Base-by-base conservation (phyloP, 2,797 vertebrate species). In the Acanthurus lineatus region DNA sequence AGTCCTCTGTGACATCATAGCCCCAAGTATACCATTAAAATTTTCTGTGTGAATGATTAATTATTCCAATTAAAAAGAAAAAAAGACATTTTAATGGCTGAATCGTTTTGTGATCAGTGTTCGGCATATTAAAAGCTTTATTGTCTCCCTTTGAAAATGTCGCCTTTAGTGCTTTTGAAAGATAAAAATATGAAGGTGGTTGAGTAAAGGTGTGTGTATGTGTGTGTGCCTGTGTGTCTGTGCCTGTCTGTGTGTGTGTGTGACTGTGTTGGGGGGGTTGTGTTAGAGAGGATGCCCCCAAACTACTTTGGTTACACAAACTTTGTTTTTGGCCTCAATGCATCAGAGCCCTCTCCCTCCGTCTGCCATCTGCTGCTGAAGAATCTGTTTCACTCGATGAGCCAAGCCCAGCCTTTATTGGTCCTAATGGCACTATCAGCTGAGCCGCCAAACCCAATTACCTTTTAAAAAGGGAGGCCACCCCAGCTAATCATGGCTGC, bases 401-500 rank as follows among this genome's bases (percentile, higher is more conserved):
- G 95, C 95, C 95, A 93, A 96, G 95, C 95, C 94, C 93, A 91
- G 95, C 90, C 93, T 95, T 96, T 96, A 96, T 96, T 96, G 96
- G 95, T 95, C 94, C 93, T 96, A 96, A 96, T 96, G 95, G 95
- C 92, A 92, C 95, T 96, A 96, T 96, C 95, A 96, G 95, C 94
- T 95, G 94, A 96, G 95, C 95, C 94, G 94, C 94, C 93, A 95
- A 96, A 96, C 95, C 95, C 91, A 95, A 96, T 96, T 96, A 96
- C 94, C 93, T 95, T 95, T 95, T 96, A 95, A 95, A 95, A 95
- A 94, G 94, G 94, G 96, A 96, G 95, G 95, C 94, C 93, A 95
- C 94, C 94, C 93, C 93, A 93, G 95, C 94, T 96, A 96, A 96
- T 96, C 95, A 96, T 96, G 95, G 94, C 95, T 87, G 95, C 93